Conservation (phyloP, 2,113 vertebrate genomes). For the Desmodus rotundus region DNA sequence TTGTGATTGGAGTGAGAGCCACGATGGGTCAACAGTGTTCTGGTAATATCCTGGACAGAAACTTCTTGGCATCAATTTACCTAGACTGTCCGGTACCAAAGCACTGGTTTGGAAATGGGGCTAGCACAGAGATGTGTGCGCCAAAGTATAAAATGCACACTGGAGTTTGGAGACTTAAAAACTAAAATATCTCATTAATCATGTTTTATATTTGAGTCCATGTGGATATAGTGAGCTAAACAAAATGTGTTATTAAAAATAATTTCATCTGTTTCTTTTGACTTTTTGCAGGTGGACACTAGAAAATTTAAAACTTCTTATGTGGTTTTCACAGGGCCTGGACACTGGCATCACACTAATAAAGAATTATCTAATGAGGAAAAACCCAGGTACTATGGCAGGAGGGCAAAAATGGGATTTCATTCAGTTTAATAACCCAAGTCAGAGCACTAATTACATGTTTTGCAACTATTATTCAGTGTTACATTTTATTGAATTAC, state of each 20-base stretch:
- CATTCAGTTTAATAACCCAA: neutral
- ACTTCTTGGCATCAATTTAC: neutral
- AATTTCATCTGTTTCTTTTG: neutral
- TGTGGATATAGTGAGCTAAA: neutral
- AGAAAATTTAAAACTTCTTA: neutral
- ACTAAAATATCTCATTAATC: neutral
- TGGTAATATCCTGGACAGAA: neutral
- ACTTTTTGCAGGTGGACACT: neutral
- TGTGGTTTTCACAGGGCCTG: neutral
- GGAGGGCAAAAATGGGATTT: constrained; percentile 16
- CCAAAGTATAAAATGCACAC: neutral
- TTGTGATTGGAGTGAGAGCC: neutral
- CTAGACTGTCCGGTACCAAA: neutral
- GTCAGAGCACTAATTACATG: constrained; percentile 12
- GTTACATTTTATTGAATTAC: constrained; percentile 38
- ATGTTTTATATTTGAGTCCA: neutral
- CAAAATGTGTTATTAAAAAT: neutral
- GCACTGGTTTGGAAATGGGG: neutral
- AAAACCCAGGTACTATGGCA: neutral
- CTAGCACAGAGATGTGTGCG: neutral
- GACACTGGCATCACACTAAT: neutral
- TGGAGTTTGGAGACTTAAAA: neutral
- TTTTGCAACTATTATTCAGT: constrained; percentile 29
- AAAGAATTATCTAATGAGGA: constrained; percentile 23
- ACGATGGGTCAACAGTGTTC: no score